A percentile compares a stretch with the other conserved stretches of the same genome.
Conservation (phyloP, 1,140 invertebrate species). For the Scylla paramamosain region DNA sequence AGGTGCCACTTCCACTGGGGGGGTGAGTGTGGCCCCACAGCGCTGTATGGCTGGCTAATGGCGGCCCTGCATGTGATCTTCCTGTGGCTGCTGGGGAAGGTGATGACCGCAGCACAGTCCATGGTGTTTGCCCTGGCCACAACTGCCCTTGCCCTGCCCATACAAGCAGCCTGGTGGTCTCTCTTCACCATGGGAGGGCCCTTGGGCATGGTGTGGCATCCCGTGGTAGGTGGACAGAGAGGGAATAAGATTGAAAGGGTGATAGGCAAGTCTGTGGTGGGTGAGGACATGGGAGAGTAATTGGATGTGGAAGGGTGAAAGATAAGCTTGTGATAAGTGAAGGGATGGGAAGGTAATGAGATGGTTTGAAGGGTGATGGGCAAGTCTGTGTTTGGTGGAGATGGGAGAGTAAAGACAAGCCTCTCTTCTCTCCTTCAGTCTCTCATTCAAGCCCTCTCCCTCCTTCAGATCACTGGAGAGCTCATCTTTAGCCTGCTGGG, state of each 20-base stretch:
- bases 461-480: conserved; percentile 70
- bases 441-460: neutral
- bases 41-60: conserved; percentile 68
- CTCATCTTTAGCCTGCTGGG: conserved; percentile 65
- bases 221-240: conserved; percentile 50
- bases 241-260: neutral
- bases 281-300: no score
- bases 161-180: conserved; percentile 72
- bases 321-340: neutral
- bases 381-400: no score
- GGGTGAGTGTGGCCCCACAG: conserved; percentile 56
- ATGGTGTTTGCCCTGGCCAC: conserved; percentile 65
- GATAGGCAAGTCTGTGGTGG: neutral
- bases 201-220: conserved; percentile 66
- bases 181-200: conserved; percentile 64
- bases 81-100: conserved; percentile 56
- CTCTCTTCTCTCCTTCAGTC: no score
- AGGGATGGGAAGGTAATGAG: neutral
- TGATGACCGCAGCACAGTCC: conserved; percentile 44
- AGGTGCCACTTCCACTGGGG: conserved; percentile 70
- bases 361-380: no score
- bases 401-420: no score
- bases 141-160: conserved; percentile 65
- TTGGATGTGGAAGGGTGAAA: neutral
- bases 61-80: conserved; percentile 37